A percentile compares a stretch with the other conserved stretches of the same genome.
Conservation (phyloP, 1,140 invertebrate genomes). For the Ladona fulva region DNA sequence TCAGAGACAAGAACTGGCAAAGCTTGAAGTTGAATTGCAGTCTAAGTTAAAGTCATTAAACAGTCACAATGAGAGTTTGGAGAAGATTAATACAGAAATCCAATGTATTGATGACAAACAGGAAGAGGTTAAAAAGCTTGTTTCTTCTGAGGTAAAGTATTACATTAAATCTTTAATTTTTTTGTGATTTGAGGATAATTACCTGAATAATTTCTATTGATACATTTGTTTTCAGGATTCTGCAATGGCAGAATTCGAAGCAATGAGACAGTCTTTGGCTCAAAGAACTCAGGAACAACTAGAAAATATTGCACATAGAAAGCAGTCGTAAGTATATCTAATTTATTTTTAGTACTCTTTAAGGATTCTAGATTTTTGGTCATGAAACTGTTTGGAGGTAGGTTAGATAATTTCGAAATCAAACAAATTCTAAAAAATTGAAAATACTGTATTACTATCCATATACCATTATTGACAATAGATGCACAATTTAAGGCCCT, state of each 20-base stretch:
- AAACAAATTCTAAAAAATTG: no score
- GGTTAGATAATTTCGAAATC: no score
- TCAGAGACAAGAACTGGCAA: conserved; percentile 49
- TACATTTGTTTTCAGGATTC: neutral
- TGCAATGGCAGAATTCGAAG: conserved; percentile 25
- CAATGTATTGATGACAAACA: conserved; percentile 41
- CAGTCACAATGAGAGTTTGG: conserved; percentile 48
- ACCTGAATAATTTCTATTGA: neutral
- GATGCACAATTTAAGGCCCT: no score
- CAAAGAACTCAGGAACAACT: conserved; percentile 42
- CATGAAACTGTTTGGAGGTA: no score
- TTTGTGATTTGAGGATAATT: no score
- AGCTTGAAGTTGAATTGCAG: conserved; percentile 52
- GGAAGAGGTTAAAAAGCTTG: conserved; percentile 28
- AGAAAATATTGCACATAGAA: conserved; percentile 36
- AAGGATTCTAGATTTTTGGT: no score
- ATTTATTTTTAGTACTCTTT: no score
- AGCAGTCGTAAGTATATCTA: conserved; percentile 30
- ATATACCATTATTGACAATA: no score
- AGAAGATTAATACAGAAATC: conserved; percentile 52
- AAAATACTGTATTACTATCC: no score
- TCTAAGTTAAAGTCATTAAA: conserved; percentile 49
- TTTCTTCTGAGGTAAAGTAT: neutral
- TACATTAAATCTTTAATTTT: no score
- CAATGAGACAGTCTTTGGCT: conserved; percentile 38